Evolutionary conservation across 64 coral and sea anemone species (phyloP).

Genomic region (Anthopleura sola): DNA sequence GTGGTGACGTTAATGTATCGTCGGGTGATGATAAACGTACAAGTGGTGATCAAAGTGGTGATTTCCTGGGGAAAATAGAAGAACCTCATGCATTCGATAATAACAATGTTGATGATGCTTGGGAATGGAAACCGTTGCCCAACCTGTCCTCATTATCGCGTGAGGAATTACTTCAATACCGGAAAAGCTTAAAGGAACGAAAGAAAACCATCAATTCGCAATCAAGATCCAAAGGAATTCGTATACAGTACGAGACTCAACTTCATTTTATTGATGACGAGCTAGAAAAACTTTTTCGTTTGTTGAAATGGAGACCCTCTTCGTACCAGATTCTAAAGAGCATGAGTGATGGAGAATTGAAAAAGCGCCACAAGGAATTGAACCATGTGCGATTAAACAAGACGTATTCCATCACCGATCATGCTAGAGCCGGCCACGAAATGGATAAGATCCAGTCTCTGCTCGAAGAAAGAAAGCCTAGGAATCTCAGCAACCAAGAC

Average conservation of each 20-base stretch:
- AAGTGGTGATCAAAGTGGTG: constrained; percentile 13
- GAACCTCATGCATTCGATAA: background rate
- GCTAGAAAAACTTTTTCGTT: too few relatives aligned
- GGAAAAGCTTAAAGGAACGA: background rate
- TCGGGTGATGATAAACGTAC: background rate
- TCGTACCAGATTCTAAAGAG: too few relatives aligned
- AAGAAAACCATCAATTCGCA: background rate
- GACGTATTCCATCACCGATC: background rate
- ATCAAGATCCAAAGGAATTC: background rate
- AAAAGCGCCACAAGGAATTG: background rate
- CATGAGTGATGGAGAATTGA: too few relatives aligned
- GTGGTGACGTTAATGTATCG: background rate
- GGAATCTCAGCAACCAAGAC: too few relatives aligned
- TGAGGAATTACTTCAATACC: background rate
- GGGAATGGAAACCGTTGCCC: background rate
- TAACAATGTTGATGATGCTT: background rate
- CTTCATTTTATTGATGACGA: background rate
- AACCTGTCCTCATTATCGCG: background rate
- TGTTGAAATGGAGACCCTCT: too few relatives aligned
- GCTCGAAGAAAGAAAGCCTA: too few relatives aligned
- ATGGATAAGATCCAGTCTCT: too few relatives aligned
- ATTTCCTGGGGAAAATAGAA: background rate
- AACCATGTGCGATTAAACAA: background rate
- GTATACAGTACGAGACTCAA: background rate
- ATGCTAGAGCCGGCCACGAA: background rate